Conservation (phyloP, 2,113 vertebrate species). For the Myanophis thanlyinensis region DNA sequence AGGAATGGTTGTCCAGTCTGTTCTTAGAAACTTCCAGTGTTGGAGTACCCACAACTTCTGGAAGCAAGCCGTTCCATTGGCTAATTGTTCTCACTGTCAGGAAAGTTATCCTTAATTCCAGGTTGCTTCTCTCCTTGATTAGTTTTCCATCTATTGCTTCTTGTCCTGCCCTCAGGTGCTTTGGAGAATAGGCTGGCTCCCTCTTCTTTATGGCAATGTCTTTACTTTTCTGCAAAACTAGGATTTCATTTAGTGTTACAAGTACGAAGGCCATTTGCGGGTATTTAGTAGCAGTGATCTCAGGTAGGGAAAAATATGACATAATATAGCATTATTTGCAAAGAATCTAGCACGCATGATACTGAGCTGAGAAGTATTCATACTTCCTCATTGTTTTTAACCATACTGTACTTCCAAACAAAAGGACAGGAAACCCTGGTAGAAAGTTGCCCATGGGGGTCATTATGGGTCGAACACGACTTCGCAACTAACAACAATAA, state of each 20-base stretch:
- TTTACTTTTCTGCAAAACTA: background rate
- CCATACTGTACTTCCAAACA: background rate
- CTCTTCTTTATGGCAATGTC: no score
- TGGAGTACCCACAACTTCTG: background rate
- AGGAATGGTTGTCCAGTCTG: background rate
- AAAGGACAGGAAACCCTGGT: no score
- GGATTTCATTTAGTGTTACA: background rate
- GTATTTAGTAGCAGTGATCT: background rate
- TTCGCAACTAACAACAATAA: no score
- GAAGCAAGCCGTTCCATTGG: no score
- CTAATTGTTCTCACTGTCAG: no score
- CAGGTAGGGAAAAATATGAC: background rate
- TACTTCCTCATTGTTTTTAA: background rate
- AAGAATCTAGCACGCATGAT: background rate
- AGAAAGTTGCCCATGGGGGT: no score
- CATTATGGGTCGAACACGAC: no score
- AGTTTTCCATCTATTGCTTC: no score
- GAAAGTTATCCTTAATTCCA: no score
- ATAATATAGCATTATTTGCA: background rate
- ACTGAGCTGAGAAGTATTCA: background rate
- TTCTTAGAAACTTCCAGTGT: background rate
- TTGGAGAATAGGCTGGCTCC: no score
- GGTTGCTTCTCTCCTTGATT: no score
- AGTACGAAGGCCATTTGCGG: background rate
- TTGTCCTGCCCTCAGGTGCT: no score